Evolutionary conservation across 1,140 invertebrate genomes (phyloP), one percentile per base, ranked within the genome.

Genomic region (Leptinotarsa texana): DNA sequence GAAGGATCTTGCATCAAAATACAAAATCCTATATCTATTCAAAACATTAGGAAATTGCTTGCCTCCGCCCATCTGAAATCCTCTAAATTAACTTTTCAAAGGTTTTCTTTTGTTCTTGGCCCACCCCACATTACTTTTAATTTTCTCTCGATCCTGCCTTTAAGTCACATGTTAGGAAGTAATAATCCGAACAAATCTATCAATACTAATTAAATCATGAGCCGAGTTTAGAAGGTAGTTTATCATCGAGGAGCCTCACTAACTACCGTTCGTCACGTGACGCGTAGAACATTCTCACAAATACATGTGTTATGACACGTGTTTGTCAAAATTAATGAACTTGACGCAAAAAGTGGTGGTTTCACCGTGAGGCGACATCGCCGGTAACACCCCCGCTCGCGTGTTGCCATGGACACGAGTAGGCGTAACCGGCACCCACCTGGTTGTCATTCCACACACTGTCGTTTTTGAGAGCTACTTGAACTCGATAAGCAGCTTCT

Each of bases 321-420:
- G 81, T 75, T 78, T 77, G 78, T 83, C 82, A 82, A 81, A 83
- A 82, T 82, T 83, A 83, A 83, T 83, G 81, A 83, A 82, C 78
- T 80, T 81, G 79, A 82, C 82, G 79, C 79, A 77, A 80, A 78
- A 78, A 81, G 74, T 78, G 79, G 79, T 74, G 77, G 73, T 71
- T 77, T 74, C 80, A 76, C 76, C 74, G 74, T 75, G 70, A 75
- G 77, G 68, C 33, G 79, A 80, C 81, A 76, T 74, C 47, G n/a
- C 48, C 74, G 74, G 77, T 68, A 66, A 82, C 81, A 80, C 81
- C 81, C 81, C 76, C 80, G 75, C 75, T 71, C 76, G 74, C 75
- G 78, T 78, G 81, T 83, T 81, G 70, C 82, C 76, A 82, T 82
- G 81, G 81, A 78, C 74, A 80, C 79, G 47, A 74, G 72, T 71